Evolutionary conservation across 2,888 invertebrate species (phyloP).

Genomic region (Eilema depressum): DNA sequence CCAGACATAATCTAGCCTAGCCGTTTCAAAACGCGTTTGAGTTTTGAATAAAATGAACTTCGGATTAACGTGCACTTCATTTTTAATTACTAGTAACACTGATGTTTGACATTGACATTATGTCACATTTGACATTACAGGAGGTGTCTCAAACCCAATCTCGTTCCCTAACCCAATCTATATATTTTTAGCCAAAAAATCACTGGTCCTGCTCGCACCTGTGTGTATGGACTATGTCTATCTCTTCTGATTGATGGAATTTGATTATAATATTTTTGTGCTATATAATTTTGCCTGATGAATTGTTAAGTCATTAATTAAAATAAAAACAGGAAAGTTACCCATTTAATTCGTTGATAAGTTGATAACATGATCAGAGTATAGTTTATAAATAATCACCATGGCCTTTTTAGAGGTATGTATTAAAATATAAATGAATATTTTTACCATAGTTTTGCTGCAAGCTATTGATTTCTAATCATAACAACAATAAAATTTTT

Average conservation of each 20-base stretch:
- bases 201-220: neutral
- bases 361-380: constrained; percentile 45
- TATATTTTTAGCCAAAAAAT: neutral
- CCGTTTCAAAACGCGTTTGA: too few relatives aligned
- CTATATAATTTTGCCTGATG: neutral
- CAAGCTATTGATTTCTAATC: neutral
- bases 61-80: too few relatives aligned
- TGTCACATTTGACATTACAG: constrained; percentile 8
- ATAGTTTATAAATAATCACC: constrained; percentile 39
- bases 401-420: constrained; percentile 83
- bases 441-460: neutral
- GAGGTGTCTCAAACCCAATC: neutral
- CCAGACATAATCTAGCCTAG: too few relatives aligned
- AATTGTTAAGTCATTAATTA: constrained; percentile 1
- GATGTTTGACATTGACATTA: constrained; percentile 2
- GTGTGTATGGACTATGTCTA: neutral
- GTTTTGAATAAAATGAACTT: too few relatives aligned
- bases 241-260: neutral
- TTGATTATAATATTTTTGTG: neutral
- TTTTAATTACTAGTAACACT: neutral
- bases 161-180: neutral
- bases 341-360: constrained; percentile 21
- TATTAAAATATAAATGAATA: constrained; percentile 5
- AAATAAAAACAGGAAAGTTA: constrained; percentile 32
- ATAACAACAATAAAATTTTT: neutral